A percentile compares a stretch with the other conserved stretches of the same genome.
These are phyloP conservation scores for Drosophila sulfurigaster DNA, from an alignment of 1,140 invertebrate genomes.

Conservation along the genomic window DNA sequence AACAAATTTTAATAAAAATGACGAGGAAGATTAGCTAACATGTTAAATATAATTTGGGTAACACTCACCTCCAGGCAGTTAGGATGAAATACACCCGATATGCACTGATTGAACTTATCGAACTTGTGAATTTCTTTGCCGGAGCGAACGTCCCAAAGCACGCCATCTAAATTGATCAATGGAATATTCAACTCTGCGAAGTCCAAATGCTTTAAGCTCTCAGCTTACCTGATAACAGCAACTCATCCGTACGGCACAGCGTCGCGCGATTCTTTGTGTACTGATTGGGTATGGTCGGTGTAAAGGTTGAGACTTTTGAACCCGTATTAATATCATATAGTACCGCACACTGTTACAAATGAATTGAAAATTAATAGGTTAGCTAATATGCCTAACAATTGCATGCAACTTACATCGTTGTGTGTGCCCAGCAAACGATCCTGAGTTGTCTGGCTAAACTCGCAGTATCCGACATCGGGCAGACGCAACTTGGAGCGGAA, in stretches of 20 bases:
- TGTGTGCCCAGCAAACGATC: slow-evolving; percentile 94
- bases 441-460: slow-evolving; percentile 95
- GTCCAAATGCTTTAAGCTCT: background rate
- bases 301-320: slow-evolving; percentile 90
- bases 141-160: slow-evolving; percentile 96
- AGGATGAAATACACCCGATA: slow-evolving; percentile 98
- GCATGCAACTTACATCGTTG: slow-evolving; percentile 88
- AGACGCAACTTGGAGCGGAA: slow-evolving; percentile 91
- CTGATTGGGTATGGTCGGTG: slow-evolving; percentile 93
- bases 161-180: slow-evolving; percentile 90
- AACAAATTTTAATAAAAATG: background rate
- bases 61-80: slow-evolving; percentile 94
- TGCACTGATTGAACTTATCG: slow-evolving; percentile 97
- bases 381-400: background rate
- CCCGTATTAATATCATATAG: slow-evolving; percentile 96
- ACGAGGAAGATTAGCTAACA: background rate
- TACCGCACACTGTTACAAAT: slow-evolving; percentile 86
- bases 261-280: slow-evolving; percentile 97
- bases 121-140: slow-evolving; percentile 97
- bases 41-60: background rate
- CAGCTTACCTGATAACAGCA: slow-evolving; percentile 91
- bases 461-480: slow-evolving; percentile 94
- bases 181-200: background rate
- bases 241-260: slow-evolving; percentile 96
- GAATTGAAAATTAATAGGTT: slow-evolving; percentile 12